Conservation (phyloP, 1,140 invertebrate genomes). For the Cydia strobilella region DNA sequence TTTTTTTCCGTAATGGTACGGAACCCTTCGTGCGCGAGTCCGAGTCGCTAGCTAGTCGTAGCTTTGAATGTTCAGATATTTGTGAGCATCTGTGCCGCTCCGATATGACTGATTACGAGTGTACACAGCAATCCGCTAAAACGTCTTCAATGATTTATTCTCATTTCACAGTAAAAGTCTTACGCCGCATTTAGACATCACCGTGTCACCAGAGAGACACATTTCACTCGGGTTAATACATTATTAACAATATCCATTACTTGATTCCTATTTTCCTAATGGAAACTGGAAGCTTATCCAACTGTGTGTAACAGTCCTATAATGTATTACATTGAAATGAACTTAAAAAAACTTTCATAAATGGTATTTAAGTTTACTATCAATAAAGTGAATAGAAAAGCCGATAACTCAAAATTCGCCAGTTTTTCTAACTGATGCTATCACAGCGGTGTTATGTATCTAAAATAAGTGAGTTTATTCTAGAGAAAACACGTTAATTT, state of each 20-base stretch:
- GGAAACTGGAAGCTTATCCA: background rate
- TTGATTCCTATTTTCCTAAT: constrained; percentile 7
- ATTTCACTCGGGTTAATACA: constrained; percentile 5
- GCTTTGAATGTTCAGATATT: too few species aligned
- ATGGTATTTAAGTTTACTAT: too few species aligned
- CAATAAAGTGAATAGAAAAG: too few species aligned
- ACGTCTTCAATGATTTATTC: constrained; percentile 25
- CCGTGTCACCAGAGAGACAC: background rate
- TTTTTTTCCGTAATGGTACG: too few species aligned
- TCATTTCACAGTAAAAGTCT: constrained; percentile 11
- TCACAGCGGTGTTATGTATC: too few species aligned
- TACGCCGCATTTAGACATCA: background rate
- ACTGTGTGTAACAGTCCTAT: background rate
- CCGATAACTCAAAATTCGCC: too few species aligned
- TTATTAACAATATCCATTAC: constrained; percentile 16
- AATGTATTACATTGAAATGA: constrained; percentile 5
- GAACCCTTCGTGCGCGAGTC: too few species aligned
- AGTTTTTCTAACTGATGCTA: too few species aligned
- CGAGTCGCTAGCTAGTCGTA: too few species aligned
- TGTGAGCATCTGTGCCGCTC: background rate
- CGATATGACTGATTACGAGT: background rate
- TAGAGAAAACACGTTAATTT: too few species aligned
- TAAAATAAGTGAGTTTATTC: too few species aligned
- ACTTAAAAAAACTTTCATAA: background rate
- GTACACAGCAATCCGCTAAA: constrained; percentile 16